Conservation (phyloP, 2,113 vertebrate genomes). For the Hippocampus mohnikei region DNA sequence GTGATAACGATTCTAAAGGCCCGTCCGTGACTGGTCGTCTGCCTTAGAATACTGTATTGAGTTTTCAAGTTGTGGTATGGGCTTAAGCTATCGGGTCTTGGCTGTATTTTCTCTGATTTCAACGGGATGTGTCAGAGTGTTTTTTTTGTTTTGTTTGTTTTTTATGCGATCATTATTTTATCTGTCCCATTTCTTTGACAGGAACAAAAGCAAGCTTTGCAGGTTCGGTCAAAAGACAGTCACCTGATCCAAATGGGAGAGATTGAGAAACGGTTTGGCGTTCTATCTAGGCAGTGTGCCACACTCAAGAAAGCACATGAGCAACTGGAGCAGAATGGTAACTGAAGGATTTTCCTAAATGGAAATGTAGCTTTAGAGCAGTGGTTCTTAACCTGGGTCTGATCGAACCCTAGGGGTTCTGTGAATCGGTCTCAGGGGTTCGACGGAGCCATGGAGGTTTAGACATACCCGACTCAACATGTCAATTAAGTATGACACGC, state of each 20-base stretch:
- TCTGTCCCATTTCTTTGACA: conserved; percentile 40
- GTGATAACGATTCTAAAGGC: not conserved
- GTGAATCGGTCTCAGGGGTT: no score
- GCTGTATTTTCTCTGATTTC: not conserved
- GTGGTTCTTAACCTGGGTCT: no score
- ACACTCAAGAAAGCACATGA: conserved; percentile 78
- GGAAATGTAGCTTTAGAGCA: not conserved
- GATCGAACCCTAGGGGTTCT: no score
- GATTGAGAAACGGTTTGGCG: conserved; percentile 81
- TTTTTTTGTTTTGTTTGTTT: not conserved
- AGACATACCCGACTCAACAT: no score
- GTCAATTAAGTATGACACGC: no score
- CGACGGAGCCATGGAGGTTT: no score
- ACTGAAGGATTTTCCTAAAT: conserved; percentile 1
- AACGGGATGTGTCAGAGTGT: not conserved
- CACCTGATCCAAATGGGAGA: conserved; percentile 85
- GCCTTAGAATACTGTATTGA: not conserved
- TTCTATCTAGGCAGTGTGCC: conserved; percentile 78
- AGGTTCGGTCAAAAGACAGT: conserved; percentile 80
- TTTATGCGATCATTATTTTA: not conserved
- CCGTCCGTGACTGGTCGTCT: not conserved
- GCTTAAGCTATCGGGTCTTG: not conserved
- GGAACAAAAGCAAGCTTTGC: conserved; percentile 86
- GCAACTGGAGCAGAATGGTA: conserved; percentile 86
- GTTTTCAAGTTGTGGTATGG: not conserved